phyloP scores from a whole-genome alignment of 2,888 invertebrate genomes.

The Drosophila mayaguana region DNA sequence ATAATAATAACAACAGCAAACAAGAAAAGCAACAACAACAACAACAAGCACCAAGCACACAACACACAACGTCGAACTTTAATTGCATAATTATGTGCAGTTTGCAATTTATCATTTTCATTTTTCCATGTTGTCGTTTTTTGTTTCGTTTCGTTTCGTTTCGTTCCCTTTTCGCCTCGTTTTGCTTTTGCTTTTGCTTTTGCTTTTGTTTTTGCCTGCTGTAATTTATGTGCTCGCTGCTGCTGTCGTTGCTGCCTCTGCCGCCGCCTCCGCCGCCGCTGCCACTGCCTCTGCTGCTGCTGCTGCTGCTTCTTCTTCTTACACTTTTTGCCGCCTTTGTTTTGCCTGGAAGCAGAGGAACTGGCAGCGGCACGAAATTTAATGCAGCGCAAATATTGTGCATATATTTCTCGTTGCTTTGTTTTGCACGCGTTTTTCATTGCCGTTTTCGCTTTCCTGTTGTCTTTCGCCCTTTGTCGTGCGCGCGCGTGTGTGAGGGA shows the following conservation, averaged over 20 bases:
- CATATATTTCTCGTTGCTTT: slow-evolving; percentile 40
- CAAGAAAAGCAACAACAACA: slow-evolving; percentile 17
- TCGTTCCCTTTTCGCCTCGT: no score
- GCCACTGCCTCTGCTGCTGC: slow-evolving; percentile 7
- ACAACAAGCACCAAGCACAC: slow-evolving; percentile 36
- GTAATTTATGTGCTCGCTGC: slow-evolving; percentile 69
- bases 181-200: slow-evolving; percentile 29
- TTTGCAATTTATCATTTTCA: slow-evolving; percentile 85
- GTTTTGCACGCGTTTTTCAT: slow-evolving; percentile 17
- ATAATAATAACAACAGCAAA: slow-evolving; percentile 38
- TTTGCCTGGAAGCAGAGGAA: slow-evolving; percentile 10
- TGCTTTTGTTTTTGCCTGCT: slow-evolving; percentile 41
- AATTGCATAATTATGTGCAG: slow-evolving; percentile 86
- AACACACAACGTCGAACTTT: slow-evolving; percentile 83
- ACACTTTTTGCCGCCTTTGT: slow-evolving; percentile 13
- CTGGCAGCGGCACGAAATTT: slow-evolving; percentile 42
- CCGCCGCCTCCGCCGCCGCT: not conserved
- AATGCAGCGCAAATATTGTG: slow-evolving; percentile 65
- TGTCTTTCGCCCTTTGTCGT: slow-evolving; percentile 57
- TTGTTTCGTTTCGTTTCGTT: slow-evolving; percentile 36
- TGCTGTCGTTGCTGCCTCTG: slow-evolving; percentile 15
- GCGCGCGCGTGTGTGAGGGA: slow-evolving; percentile 23
- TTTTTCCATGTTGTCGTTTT: slow-evolving; percentile 78
- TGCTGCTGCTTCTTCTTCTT: slow-evolving; percentile 22
- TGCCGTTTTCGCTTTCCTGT: slow-evolving; percentile 18